Base-by-base conservation (phyloP, 2,113 vertebrate species). In the Python bivittatus region DNA sequence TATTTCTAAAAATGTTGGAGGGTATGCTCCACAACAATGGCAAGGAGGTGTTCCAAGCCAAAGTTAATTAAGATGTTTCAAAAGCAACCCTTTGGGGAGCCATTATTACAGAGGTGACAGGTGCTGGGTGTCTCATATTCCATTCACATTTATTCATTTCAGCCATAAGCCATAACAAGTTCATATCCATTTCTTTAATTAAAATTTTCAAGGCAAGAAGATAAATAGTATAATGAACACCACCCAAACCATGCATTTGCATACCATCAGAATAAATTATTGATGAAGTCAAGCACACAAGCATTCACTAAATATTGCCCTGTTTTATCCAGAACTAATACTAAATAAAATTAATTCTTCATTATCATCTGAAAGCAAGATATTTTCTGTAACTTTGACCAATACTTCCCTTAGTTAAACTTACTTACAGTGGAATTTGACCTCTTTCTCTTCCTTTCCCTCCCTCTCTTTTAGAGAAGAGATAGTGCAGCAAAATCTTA, bases 141-240 rank as follows among this genome's bases (percentile, higher is more conserved):
- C 27, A 27, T 68, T 89, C 60, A 68, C 48, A 68, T 52, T 25
- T 88, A 48, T 88, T 89, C 64, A 44, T 68, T 89, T 89, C 60
- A 48, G 60, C 42, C 60, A 89, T 68, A 52, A 88, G 87, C 33
- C 87, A 88, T 60, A 61, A 29, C 87, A 88, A 61, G 23, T 88
- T 88, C 23, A 44, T 88, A 60, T 88, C 22, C 56, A 60, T 60
- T 58, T 61, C 38, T 88, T 29, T 88, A 88, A 88, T 88, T 88
- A 88, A 87, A 56, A 87, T 25, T 33, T 33, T 56, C 85, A 87
- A 61, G 38, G 57, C 87, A 88, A 61, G 38, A 44, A 61, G 56
- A 44, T 10, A 88, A 61, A 88, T 33, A 42, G 38, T 61, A 88
- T 44, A 60, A 60, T 88, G n/a, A 27, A 61, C 8, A 56, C 23